Evolutionary conservation across 2,113 vertebrate genomes (phyloP).

Genomic region (Bambusicola thoracicus): DNA sequence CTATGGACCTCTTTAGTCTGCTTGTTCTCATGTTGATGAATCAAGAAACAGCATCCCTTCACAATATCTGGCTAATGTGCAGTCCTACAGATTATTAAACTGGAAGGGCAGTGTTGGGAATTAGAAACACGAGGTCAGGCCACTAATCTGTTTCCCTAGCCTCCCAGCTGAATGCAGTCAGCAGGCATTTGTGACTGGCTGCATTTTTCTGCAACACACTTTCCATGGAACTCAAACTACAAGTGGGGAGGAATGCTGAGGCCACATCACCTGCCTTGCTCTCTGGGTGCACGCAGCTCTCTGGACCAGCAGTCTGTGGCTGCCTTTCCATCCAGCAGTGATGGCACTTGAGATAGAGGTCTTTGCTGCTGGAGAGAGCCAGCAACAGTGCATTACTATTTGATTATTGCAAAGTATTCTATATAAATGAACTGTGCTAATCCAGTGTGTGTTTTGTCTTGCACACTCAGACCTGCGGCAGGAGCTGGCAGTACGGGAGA

Average conservation of each 20-base stretch:
- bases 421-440: neutral
- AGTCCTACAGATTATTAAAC: neutral
- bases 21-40: neutral
- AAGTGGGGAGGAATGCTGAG: neutral
- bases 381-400: neutral
- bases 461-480: constrained; percentile 88
- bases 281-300: rapidly evolving
- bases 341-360: neutral
- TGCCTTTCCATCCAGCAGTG: neutral
- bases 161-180: neutral
- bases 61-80: neutral
- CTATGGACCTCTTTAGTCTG: neutral
- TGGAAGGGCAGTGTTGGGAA: rapidly evolving
- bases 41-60: neutral
- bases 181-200: neutral
- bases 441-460: neutral
- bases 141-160: neutral
- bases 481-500: constrained; percentile 94
- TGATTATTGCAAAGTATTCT: neutral
- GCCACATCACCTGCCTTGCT: too few species aligned
- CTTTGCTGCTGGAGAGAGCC: neutral
- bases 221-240: neutral
- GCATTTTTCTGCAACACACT: rapidly evolving
- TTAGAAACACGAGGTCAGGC: neutral
- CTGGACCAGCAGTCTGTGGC: neutral